phyloP scores from a whole-genome alignment of 2,888 invertebrate genomes.

The Calameuta idolon region DNA sequence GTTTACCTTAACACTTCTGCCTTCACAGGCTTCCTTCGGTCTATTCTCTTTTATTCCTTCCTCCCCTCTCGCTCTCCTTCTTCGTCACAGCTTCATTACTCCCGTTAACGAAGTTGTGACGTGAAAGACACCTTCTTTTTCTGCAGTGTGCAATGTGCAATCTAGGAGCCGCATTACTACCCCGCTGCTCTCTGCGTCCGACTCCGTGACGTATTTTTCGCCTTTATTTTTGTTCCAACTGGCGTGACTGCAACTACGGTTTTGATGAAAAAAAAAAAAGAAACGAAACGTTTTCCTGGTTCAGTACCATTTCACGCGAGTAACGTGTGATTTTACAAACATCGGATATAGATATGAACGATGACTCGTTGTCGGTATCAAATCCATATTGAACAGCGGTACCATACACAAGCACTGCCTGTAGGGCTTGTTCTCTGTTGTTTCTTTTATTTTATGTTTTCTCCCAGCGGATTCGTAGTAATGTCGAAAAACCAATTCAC shows the following conservation, averaged over 20 bases:
- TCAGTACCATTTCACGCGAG: background rate
- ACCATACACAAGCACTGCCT: conserved; percentile 8
- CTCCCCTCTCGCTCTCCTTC: conserved; percentile 14
- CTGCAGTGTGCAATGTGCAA: conserved; percentile 33
- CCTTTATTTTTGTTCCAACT: background rate
- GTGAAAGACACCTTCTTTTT: conserved; percentile 36
- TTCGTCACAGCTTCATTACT: conserved; percentile 33
- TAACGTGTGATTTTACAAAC: background rate
- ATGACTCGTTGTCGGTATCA: background rate
- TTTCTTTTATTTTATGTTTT: conserved; percentile 15
- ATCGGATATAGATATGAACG: background rate
- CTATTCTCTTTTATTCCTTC: background rate
- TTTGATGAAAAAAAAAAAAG: background rate
- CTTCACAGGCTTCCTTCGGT: background rate
- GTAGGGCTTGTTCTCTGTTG: conserved; percentile 16
- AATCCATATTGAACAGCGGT: background rate
- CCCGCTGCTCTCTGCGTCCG: conserved; percentile 1
- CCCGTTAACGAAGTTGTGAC: conserved; percentile 34
- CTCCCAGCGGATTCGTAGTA: conserved; percentile 8
- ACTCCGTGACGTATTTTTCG: conserved; percentile 9
- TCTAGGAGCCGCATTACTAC: conserved; percentile 10
- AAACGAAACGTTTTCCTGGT: background rate
- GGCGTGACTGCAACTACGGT: conserved; percentile 5
- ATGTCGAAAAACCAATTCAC: conserved; percentile 5
- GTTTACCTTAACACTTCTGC: background rate